Evolutionary conservation across 2,113 vertebrate genomes (phyloP).

Genomic region (Myotis brandtii): DNA sequence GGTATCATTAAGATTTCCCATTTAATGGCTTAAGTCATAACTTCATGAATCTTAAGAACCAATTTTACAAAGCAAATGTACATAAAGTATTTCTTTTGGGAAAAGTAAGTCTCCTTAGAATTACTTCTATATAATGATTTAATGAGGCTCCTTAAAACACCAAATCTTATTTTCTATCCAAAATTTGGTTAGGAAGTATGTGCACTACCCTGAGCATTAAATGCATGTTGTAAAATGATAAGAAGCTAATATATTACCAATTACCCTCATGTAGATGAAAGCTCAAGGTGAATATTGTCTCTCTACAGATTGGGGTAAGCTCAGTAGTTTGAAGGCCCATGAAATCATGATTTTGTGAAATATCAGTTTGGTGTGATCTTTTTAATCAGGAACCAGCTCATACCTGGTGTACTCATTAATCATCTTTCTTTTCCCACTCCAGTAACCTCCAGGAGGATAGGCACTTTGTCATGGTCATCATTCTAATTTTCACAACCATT

Average conservation of each 20-base stretch:
- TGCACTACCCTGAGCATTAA: not conserved
- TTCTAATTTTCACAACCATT: not conserved
- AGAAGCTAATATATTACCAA: not conserved
- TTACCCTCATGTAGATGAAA: not conserved
- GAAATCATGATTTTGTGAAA: not conserved
- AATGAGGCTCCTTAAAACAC: not conserved
- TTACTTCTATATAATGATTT: slow-evolving; percentile 5
- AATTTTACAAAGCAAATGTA: not conserved
- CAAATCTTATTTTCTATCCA: not conserved
- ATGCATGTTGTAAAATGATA: not conserved
- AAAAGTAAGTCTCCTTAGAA: not conserved
- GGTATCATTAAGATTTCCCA: not conserved
- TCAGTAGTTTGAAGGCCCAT: not conserved
- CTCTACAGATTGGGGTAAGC: not conserved
- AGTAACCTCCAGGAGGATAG: not conserved
- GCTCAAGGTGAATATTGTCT: not conserved
- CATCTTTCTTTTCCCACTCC: not conserved
- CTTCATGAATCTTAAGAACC: not conserved
- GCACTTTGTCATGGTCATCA: not conserved
- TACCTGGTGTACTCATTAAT: not conserved
- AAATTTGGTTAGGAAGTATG: not conserved
- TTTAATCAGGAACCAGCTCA: not conserved
- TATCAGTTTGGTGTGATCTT: not conserved
- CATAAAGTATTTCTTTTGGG: not conserved
- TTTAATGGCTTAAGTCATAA: not conserved